These are phyloP conservation scores for Catharus minimus DNA, from an alignment of 2,113 vertebrate species.

Conservation along the genomic window DNA sequence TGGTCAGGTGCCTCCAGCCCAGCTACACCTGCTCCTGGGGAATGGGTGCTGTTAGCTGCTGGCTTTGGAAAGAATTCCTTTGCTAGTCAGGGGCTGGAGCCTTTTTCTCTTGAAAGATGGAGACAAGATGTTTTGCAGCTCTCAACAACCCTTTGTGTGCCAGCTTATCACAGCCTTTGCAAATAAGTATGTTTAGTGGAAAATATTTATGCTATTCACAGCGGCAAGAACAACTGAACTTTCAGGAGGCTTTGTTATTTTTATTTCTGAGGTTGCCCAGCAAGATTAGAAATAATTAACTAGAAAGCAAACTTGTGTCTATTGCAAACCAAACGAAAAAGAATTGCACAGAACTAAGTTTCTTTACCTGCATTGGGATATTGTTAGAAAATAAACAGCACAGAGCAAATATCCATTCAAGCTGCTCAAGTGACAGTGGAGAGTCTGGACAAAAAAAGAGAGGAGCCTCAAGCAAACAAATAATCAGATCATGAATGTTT, in stretches of 20 bases:
- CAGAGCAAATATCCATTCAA: neutral
- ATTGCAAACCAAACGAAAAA: neutral
- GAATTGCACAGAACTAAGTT: neutral
- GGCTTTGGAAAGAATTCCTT: neutral
- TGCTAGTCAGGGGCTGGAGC: neutral
- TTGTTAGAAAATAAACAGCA: constrained; percentile 1
- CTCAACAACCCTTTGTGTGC: neutral
- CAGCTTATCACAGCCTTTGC: neutral
- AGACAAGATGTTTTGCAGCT: neutral
- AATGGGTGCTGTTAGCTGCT: neutral
- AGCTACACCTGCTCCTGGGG: neutral
- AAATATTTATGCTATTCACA: neutral
- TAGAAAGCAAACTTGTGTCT: constrained; percentile 5
- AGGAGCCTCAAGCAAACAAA: neutral
- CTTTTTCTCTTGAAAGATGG: neutral
- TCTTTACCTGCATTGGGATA: neutral
- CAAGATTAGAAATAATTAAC: constrained; percentile 52
- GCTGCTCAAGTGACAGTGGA: neutral
- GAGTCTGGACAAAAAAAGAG: neutral
- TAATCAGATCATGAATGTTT: neutral
- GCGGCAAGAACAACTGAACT: neutral
- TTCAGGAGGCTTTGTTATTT: neutral
- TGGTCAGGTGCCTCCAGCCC: neutral
- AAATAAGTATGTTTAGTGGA: neutral
- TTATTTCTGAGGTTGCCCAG: constrained; percentile 7